A percentile compares a stretch with the other conserved stretches of the same genome.
phyloP scores from a whole-genome alignment of 2,797 vertebrate species.

The Sebastiscus albofasciatus region DNA sequence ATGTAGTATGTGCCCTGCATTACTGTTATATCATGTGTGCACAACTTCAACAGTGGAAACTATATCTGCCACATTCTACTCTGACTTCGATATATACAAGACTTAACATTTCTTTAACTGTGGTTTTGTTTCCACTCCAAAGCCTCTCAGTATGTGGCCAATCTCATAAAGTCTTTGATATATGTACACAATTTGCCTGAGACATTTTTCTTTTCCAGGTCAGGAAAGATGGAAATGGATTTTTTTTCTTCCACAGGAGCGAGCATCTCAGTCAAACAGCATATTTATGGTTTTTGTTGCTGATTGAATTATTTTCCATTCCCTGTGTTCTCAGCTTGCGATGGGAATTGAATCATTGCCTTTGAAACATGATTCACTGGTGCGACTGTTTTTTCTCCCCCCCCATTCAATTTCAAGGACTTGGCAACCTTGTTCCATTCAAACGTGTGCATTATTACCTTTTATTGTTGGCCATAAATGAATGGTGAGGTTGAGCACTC shows the following conservation, averaged over 20 bases:
- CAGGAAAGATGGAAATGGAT: conserved; percentile 69
- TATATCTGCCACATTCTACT: conserved; percentile 1
- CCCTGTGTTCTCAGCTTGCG: conserved; percentile 70
- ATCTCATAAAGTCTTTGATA: conserved; percentile 59
- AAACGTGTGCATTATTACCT: conserved; percentile 78
- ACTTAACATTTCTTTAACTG: conserved; percentile 41
- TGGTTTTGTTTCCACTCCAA: conserved; percentile 41
- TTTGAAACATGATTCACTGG: conserved; percentile 79
- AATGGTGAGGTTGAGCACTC: conserved; percentile 73
- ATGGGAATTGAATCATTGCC: conserved; percentile 78
- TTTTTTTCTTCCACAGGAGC: conserved; percentile 64
- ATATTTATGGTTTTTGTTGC: conserved; percentile 76
- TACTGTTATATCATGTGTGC: background rate
- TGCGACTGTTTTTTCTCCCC: conserved; percentile 41
- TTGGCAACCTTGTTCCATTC: conserved; percentile 81
- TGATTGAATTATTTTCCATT: conserved; percentile 83
- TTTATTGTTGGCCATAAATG: conserved; percentile 80
- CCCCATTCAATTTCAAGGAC: conserved; percentile 82
- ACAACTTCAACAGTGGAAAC: conserved; percentile 8
- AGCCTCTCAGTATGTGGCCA: conserved; percentile 41
- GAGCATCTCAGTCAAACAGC: conserved; percentile 71
- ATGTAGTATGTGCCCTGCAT: no score
- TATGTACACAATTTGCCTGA: conserved; percentile 58
- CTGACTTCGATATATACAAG: background rate
- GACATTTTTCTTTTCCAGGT: conserved; percentile 72